Evolutionary conservation across 1,140 invertebrate species (phyloP).

Genomic region (Calephelis virginiensis): DNA sequence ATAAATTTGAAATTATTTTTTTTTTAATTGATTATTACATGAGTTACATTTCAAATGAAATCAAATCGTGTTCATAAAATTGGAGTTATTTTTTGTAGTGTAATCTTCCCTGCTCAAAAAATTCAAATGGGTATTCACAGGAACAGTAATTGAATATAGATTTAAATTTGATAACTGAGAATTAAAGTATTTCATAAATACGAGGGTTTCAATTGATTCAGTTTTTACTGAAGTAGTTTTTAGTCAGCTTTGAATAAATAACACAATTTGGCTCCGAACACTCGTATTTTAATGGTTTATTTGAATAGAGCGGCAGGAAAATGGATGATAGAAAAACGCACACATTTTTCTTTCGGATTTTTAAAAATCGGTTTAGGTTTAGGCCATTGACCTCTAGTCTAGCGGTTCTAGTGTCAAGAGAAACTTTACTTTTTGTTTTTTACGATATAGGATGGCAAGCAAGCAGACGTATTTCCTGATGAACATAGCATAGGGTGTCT

Average conservation of each 20-base stretch:
- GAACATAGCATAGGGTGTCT: too few relatives aligned
- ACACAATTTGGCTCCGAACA: constrained; percentile 11
- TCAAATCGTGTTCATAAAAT: too few relatives aligned
- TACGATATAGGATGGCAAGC: too few relatives aligned
- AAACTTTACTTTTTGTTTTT: too few relatives aligned
- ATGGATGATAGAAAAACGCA: constrained; percentile 12
- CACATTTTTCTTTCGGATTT: constrained; percentile 1
- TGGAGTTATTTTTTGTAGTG: too few relatives aligned
- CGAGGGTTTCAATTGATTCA: constrained; percentile 11
- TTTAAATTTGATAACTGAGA: not conserved
- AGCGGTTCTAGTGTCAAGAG: too few relatives aligned
- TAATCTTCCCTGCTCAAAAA: too few relatives aligned
- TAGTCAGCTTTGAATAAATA: constrained; percentile 15
- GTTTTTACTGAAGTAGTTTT: constrained; percentile 14
- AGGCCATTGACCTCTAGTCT: too few relatives aligned
- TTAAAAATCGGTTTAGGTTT: not conserved
- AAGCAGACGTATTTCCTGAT: too few relatives aligned
- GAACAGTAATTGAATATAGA: not conserved
- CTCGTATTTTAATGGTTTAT: constrained; percentile 16
- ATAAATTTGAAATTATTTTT: too few relatives aligned
- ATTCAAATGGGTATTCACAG: not conserved
- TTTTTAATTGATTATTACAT: too few relatives aligned
- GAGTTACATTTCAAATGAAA: too few relatives aligned
- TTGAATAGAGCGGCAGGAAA: constrained; percentile 9
- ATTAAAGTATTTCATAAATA: constrained; percentile 7